Conservation (phyloP, 1,140 invertebrate species). For the Andricus grossulariae region DNA sequence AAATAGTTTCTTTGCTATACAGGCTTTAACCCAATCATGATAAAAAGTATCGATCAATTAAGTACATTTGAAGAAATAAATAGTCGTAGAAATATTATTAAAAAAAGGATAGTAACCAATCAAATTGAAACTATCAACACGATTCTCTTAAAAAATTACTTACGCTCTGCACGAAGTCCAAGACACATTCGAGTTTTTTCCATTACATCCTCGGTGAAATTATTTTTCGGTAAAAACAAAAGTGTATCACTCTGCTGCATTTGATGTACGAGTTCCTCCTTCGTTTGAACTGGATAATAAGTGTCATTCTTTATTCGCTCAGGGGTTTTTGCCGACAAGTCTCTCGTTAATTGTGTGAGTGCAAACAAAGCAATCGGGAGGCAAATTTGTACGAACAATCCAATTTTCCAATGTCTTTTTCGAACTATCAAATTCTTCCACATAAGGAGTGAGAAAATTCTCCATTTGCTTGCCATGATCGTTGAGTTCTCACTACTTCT, state of each 20-base stretch:
- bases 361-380: constrained; percentile 66
- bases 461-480: constrained; percentile 53
- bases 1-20: no score
- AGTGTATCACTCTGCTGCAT: constrained; percentile 47
- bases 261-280: constrained; percentile 40
- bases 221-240: constrained; percentile 63
- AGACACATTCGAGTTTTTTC: constrained; percentile 55
- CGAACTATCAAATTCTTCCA: constrained; percentile 68
- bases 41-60: neutral
- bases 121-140: no score
- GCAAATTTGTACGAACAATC: constrained; percentile 64
- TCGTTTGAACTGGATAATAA: constrained; percentile 52
- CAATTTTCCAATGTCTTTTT: constrained; percentile 65
- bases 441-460: constrained; percentile 64
- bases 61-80: constrained; percentile 35
- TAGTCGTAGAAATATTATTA: no score
- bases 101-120: no score
- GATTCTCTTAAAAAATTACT: constrained; percentile 32
- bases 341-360: constrained; percentile 63
- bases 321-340: constrained; percentile 56
- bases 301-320: constrained; percentile 51
- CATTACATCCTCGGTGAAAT: constrained; percentile 56
- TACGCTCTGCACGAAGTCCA: constrained; percentile 53
- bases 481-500: neutral
- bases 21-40: no score